Base-by-base conservation (phyloP, 2,797 vertebrate genomes). In the Helostoma temminkii region DNA sequence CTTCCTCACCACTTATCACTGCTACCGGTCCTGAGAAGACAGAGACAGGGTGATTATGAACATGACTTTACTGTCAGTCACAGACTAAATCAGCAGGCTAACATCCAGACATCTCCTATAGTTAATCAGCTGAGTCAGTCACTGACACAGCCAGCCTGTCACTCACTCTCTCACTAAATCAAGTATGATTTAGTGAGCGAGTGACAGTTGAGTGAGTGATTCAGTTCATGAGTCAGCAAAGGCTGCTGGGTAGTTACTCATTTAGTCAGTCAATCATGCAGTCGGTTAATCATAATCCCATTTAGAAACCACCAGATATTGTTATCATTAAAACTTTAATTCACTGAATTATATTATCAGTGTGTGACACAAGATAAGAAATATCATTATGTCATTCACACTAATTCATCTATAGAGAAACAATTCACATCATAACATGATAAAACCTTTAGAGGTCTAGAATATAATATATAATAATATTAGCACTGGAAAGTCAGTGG, bases 1-100 rank as follows among this genome's bases (percentile, higher is more conserved):
- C 97, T 81, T 99, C 98, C 84, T 99, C 98, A 0, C 96, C 97
- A 3, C 95, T 98, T 86, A 99, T 98, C 68, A 98, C 98, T 7
- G 98, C 96, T 69, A 97, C 97, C 0, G 98, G 97, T 86, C 97
- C 97, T 98, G 72, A 12, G 68, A 12, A 67, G 15, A 76, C 5
- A 68, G 3, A 34, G 45, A 19, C 3, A 41, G 41, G 6, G 18
- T n/a, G 39, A n/a, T 42, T n/a, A 42, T 18, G 6, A n/a, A 42
- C n/a, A 41, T 41, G 6, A 18, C 15, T n/a, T 42, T n/a, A 42
- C 7, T 18, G 7, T 8, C 18, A 0, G 1, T 41, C 18, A 8
- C 16, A 41, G 39, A 41, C 5, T 41, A n/a, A n/a, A 3, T 42
- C 43, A 63, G 16, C 19, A 49, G 48, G 34, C 36, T 10, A 34